Evolutionary conservation across 1,140 invertebrate genomes (phyloP).

Genomic region (Megathymus violae): DNA sequence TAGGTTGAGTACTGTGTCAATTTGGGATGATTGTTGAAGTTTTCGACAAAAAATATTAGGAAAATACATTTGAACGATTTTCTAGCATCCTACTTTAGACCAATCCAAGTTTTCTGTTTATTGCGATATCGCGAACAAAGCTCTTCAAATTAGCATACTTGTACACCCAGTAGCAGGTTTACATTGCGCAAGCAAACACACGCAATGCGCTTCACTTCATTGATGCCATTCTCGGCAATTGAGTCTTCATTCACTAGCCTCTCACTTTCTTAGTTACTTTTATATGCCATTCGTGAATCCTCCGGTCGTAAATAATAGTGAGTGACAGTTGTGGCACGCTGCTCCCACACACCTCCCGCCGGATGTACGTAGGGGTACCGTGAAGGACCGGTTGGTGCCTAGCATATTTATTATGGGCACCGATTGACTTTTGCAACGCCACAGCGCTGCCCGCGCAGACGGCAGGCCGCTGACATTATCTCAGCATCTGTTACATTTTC

Average conservation of each 20-base stretch:
- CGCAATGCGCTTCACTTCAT: conserved; percentile 55
- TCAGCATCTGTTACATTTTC: conserved; percentile 73
- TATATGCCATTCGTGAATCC: conserved; percentile 56
- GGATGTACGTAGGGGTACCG: conserved; percentile 81
- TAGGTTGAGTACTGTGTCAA: neutral
- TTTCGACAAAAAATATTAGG: neutral
- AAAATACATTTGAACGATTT: neutral
- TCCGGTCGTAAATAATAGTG: conserved; percentile 65
- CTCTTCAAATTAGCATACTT: conserved; percentile 58
- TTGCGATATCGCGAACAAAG: conserved; percentile 11
- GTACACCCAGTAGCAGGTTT: conserved; percentile 59
- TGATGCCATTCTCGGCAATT: conserved; percentile 53
- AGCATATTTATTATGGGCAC: conserved; percentile 68
- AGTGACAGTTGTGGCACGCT: conserved; percentile 69
- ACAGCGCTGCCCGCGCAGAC: conserved; percentile 66
- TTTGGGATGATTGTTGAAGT: neutral
- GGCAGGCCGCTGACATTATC: conserved; percentile 70
- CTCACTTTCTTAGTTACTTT: conserved; percentile 54
- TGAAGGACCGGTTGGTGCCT: conserved; percentile 72
- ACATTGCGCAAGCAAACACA: conserved; percentile 57
- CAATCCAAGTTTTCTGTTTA: conserved; percentile 33
- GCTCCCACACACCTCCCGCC: conserved; percentile 69
- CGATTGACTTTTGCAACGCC: conserved; percentile 70
- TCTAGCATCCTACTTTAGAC: conserved; percentile 27
- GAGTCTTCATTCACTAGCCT: conserved; percentile 59